Evolutionary conservation across 2,113 vertebrate species (phyloP), one percentile per base, ranked within the genome.

Genomic region (Scophthalmus maximus): DNA sequence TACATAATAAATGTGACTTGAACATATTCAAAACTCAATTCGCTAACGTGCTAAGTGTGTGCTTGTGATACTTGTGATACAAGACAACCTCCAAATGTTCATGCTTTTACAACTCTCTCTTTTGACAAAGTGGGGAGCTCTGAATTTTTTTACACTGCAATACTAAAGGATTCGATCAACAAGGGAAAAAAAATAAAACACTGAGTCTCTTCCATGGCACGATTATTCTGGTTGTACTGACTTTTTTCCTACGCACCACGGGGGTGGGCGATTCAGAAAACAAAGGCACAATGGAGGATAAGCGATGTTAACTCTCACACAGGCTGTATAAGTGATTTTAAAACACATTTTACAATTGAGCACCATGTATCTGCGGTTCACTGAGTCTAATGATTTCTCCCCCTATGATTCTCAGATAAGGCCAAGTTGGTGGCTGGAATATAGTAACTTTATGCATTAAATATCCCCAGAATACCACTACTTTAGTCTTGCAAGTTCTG

Each of bases 181-280:
- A 29, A 8, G 25, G 25, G 18, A 12, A 38, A 58, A 17, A 42
- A 25, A 38, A 69, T 40, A 40, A 40, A 40, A 40, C 36, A 40
- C 12, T n/a, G n/a, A n/a, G 36, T 40, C 63, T 68, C 22, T 64
- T 59, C 30, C 53, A 60, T 72, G 51, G 30, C 25, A 56, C 50
- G 32, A 50, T n/a, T 6, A 29, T 15, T 59, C 26, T 68, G 64
- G 50, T 64, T 68, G 49, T 52, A 74, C 68, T 51, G 60, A 8
- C 34, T 36, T 10, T 36, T 40, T 40, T 40, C 36, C 36, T 14
- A 40, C 14, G 36, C 36, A 5, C 0, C 3, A 40, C 6, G 36
- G 36, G 36, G 14, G 36, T 3, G 36, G 36, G 12, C 8, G 40
- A 30, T 78, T 44, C 44, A 30, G 50, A 49, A 63, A 63, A 68